Base-by-base conservation (phyloP, 2,888 invertebrate genomes). In the Drosophila kuntzei region DNA sequence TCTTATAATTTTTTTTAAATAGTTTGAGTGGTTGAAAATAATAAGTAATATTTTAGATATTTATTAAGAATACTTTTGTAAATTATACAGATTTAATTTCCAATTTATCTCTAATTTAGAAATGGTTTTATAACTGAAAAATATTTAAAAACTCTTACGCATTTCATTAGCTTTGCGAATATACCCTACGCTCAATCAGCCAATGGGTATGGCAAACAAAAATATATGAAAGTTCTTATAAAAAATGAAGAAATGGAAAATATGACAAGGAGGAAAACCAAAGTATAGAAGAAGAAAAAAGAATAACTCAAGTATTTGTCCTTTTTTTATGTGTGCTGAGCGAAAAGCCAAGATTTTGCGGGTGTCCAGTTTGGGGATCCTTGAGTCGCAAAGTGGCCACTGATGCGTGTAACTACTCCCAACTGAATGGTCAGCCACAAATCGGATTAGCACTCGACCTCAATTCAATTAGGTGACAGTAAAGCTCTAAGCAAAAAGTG, bases 371-470 rank as follows among this genome's bases (percentile, higher is more conserved):
- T 62, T 55, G 67, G 73, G 39, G 27, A 37, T 59, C 50, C 61
- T 71, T 69, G 36, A 53, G 66, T 22, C 27, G 36, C 50, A 44
- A 44, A 20, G 36, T 36, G 54, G 50, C 57, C 49, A 67, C 59
- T 89, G 90, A 89, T 81, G 91, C 91, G 87, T 91, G 79, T 90
- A 91, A 91, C 80, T 90, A 34, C n/a, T 7, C 34, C 12, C n/a
- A 90, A 91, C 78, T 63, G 69, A 90, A 87, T 87, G 89, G 79
- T 68, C 68, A 79, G 50, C 85, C 81, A 71, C 91, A 91, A 86
- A 91, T 91, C 91, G 89, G 92, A 90, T 91, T 91, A 91, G 81
- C 79, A 80, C 89, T 89, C 76, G 80, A 81, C 78, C 81, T 66
- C 87, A 81, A 89, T 90, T 89, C 89, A 89, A 89, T 90, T 90